Percentiles rank a stretch among this genome's conserved stretches.
Conservation (phyloP, 2,113 vertebrate species). For the Apistogramma diplotaenia region DNA sequence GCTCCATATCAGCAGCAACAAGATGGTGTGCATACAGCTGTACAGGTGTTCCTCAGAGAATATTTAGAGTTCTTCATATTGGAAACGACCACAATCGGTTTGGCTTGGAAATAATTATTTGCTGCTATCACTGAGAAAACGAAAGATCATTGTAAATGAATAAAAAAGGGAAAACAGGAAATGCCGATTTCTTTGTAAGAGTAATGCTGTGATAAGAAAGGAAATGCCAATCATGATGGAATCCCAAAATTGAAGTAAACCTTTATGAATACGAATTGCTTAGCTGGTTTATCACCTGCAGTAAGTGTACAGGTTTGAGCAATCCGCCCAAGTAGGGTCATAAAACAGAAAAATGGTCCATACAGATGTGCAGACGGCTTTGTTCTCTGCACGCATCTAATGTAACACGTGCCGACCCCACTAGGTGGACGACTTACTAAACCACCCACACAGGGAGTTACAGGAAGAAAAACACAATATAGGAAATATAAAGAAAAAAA, state of each 20-base stretch:
- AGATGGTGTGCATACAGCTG: constrained; percentile 9
- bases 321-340: not conserved
- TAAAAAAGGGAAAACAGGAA: not conserved
- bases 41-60: constrained; percentile 45
- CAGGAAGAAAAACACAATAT: not conserved
- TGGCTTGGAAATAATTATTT: not conserved
- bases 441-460: not conserved
- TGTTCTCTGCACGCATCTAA: not conserved
- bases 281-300: not conserved
- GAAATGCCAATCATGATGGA: not conserved
- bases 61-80: constrained; percentile 14
- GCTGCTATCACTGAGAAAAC: not conserved
- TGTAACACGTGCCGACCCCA: not conserved
- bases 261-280: not conserved
- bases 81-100: constrained; percentile 40
- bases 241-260: not conserved
- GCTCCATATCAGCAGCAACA: constrained; percentile 32
- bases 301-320: not conserved
- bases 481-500: not conserved
- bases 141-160: not conserved
- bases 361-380: not conserved
- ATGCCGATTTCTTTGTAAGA: not conserved
- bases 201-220: not conserved
- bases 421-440: not conserved
- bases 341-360: not conserved